Conservation (phyloP, 2,888 invertebrate species). For the Erpobdella octoculata region DNA sequence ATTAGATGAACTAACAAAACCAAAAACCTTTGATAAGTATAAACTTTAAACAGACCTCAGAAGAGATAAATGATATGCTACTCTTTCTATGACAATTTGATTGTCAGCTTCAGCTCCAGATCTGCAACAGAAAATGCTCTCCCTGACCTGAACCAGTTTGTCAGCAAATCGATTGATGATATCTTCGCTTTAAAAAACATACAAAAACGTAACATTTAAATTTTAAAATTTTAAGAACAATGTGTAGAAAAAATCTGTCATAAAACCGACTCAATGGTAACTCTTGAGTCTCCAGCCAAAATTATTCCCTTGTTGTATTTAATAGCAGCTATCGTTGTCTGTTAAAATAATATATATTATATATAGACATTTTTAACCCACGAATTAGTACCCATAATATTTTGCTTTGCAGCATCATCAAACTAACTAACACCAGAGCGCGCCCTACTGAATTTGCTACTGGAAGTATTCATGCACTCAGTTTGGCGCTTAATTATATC, state of each 20-base stretch:
- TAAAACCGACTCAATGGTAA: constrained; percentile 13
- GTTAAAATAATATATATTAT: neutral
- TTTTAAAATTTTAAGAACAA: neutral
- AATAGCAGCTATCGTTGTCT: constrained; percentile 24
- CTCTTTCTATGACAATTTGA: neutral
- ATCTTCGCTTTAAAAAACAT: constrained; percentile 12
- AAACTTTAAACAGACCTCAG: constrained; percentile 3
- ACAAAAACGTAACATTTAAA: neutral
- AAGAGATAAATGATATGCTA: constrained; percentile 18
- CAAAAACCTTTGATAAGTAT: neutral
- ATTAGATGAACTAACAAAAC: too few species aligned
- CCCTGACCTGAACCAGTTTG: constrained; percentile 6
- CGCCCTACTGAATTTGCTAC: too few species aligned
- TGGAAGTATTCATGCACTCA: too few species aligned
- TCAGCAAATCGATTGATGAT: constrained; percentile 25
- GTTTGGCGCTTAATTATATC: too few species aligned
- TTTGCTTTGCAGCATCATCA: too few species aligned
- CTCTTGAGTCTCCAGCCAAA: constrained; percentile 22
- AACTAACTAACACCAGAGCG: too few species aligned
- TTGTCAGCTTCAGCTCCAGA: constrained; percentile 25
- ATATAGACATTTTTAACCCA: too few species aligned
- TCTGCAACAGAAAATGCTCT: constrained; percentile 19
- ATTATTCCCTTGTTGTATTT: constrained; percentile 20
- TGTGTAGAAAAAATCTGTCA: neutral
- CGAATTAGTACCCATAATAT: too few species aligned